phyloP scores from a whole-genome alignment of 2,888 invertebrate species.

The Prosapia bicincta region DNA sequence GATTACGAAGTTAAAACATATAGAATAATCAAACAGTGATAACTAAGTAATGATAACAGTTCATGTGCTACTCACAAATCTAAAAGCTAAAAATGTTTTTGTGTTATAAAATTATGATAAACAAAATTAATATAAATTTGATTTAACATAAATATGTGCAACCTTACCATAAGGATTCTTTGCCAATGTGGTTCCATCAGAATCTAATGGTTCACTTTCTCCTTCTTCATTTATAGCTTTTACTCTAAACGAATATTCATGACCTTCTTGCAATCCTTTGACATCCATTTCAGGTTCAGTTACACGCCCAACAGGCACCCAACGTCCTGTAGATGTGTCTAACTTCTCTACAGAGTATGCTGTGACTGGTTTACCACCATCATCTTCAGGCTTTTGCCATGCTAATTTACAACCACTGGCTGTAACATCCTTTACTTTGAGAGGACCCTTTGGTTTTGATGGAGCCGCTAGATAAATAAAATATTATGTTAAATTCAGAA shows the following conservation, averaged over 20 bases:
- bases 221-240: slow-evolving; percentile 93
- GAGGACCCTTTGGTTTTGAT: slow-evolving; percentile 81
- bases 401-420: slow-evolving; percentile 86
- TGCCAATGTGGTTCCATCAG: slow-evolving; percentile 82
- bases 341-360: slow-evolving; percentile 92
- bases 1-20: too few species aligned
- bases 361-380: slow-evolving; percentile 91
- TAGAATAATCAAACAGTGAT: too few species aligned
- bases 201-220: slow-evolving; percentile 90
- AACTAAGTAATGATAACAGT: too few species aligned
- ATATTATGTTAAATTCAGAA: too few species aligned
- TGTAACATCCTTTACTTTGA: slow-evolving; percentile 83
- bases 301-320: slow-evolving; percentile 90
- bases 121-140: too few species aligned
- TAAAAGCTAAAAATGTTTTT: too few species aligned
- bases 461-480: slow-evolving; percentile 60
- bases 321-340: slow-evolving; percentile 86
- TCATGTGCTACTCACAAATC: too few species aligned
- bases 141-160: too few species aligned
- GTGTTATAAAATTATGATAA: too few species aligned
- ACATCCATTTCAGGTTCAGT: slow-evolving; percentile 85
- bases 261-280: slow-evolving; percentile 83
- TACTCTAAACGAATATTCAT: slow-evolving; percentile 92
- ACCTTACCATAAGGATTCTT: slow-evolving; percentile 91
- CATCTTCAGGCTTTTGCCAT: slow-evolving; percentile 94